Evolutionary conservation across 2,888 invertebrate species (phyloP).

Genomic region (Pocota personata): DNA sequence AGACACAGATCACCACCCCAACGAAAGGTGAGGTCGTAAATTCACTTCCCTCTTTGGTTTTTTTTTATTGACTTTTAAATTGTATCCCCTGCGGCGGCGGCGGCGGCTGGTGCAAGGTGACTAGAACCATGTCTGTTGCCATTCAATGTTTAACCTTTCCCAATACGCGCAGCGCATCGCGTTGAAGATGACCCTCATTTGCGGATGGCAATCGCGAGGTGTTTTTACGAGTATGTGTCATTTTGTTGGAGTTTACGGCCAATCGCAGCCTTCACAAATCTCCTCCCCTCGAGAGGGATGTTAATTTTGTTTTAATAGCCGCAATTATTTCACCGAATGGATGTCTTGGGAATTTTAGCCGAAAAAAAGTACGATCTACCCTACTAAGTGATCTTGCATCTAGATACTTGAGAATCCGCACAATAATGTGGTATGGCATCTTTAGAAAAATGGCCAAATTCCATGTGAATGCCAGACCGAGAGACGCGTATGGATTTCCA

Average conservation of each 20-base stretch:
- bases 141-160: not conserved
- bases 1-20: slow-evolving; percentile 17
- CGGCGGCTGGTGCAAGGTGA: not conserved
- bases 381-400: slow-evolving; percentile 5
- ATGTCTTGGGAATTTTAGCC: slow-evolving; percentile 17
- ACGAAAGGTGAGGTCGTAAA: slow-evolving; percentile 43
- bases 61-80: slow-evolving; percentile 57
- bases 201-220: slow-evolving; percentile 41
- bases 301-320: slow-evolving; percentile 51
- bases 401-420: too few relatives aligned
- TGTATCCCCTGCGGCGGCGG: slow-evolving; percentile 7
- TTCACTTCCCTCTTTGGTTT: slow-evolving; percentile 29
- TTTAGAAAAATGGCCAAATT: slow-evolving; percentile 50
- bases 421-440: not conserved
- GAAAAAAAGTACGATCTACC: slow-evolving; percentile 17
- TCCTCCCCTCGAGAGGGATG: slow-evolving; percentile 38
- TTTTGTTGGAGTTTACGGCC: slow-evolving; percentile 27
- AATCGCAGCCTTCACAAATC: slow-evolving; percentile 40
- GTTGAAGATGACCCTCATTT: slow-evolving; percentile 53
- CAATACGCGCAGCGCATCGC: not conserved
- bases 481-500: slow-evolving; percentile 47
- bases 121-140: not conserved
- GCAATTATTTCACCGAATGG: too few relatives aligned
- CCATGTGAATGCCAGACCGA: slow-evolving; percentile 31
- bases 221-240: slow-evolving; percentile 48